Percentiles rank a stretch among this genome's conserved stretches.
These are phyloP conservation scores for Thymelicus lineola DNA, from an alignment of 2,888 invertebrate species.

Conservation along the genomic window DNA sequence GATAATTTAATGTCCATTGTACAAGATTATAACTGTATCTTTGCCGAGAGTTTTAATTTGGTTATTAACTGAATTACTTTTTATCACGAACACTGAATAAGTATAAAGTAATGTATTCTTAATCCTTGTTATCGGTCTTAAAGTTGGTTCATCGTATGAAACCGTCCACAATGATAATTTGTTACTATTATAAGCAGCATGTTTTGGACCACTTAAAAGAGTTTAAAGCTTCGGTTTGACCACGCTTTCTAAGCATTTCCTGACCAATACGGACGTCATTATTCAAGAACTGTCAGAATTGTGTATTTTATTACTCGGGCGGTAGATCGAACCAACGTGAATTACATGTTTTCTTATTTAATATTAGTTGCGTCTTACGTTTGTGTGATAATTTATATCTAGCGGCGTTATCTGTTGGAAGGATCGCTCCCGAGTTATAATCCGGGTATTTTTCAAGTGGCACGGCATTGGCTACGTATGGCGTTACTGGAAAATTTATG, in stretches of 20 bases:
- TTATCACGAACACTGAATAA: constrained; percentile 51
- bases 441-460: constrained; percentile 82
- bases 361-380: constrained; percentile 82
- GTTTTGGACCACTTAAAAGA: constrained; percentile 62
- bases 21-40: constrained; percentile 38
- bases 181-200: constrained; percentile 23
- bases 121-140: not conserved
- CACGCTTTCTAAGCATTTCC: constrained; percentile 80
- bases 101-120: not conserved
- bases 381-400: constrained; percentile 82
- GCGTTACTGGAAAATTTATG: constrained; percentile 74
- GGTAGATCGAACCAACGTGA: constrained; percentile 77
- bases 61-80: constrained; percentile 52
- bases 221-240: constrained; percentile 53
- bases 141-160: not conserved
- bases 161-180: constrained; percentile 23
- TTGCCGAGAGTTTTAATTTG: constrained; percentile 41
- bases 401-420: constrained; percentile 72
- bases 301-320: constrained; percentile 78
- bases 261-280: constrained; percentile 79
- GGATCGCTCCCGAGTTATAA: constrained; percentile 82
- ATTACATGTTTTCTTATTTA: constrained; percentile 84
- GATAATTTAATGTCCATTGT: not conserved
- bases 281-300: constrained; percentile 84
- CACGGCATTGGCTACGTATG: constrained; percentile 59